A percentile compares a stretch with the other conserved stretches of the same genome.
phyloP scores from a whole-genome alignment of 1,140 invertebrate species.

The Atta colombica region DNA sequence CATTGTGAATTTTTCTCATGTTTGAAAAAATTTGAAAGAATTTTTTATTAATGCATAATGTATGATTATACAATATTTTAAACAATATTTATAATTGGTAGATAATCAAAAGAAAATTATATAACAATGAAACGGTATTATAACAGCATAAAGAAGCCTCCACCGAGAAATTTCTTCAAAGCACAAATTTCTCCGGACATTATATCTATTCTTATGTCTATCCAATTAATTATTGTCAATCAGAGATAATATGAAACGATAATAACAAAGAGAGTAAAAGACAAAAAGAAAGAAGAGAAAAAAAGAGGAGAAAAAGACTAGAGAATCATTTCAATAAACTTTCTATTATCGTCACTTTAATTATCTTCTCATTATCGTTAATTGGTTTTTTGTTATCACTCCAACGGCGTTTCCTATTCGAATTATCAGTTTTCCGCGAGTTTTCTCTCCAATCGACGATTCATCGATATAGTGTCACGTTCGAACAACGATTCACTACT shows the following conservation, averaged over 20 bases:
- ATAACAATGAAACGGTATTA: neutral
- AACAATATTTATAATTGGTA: neutral
- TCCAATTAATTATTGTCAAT: constrained; percentile 44
- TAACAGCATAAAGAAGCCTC: neutral
- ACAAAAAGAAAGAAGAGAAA: neutral
- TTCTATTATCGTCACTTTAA: constrained; percentile 26
- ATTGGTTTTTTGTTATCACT: constrained; percentile 45
- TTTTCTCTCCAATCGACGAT: neutral
- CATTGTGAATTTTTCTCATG: neutral
- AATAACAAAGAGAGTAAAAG: constrained; percentile 16
- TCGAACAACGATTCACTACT: neutral
- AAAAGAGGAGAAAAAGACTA: neutral
- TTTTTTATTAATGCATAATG: too few species aligned
- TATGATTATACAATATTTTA: neutral
- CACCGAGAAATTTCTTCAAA: neutral
- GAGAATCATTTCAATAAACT: constrained; percentile 10
- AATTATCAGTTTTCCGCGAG: constrained; percentile 28
- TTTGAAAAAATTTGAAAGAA: neutral
- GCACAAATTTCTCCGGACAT: neutral
- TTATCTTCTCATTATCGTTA: constrained; percentile 47
- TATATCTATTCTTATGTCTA: neutral
- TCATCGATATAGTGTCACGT: constrained; percentile 16
- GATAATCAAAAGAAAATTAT: neutral
- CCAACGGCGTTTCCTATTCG: neutral
- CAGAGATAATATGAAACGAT: neutral